Base-by-base conservation (phyloP, 2,797 vertebrate genomes). In the Alcedo atthis region DNA sequence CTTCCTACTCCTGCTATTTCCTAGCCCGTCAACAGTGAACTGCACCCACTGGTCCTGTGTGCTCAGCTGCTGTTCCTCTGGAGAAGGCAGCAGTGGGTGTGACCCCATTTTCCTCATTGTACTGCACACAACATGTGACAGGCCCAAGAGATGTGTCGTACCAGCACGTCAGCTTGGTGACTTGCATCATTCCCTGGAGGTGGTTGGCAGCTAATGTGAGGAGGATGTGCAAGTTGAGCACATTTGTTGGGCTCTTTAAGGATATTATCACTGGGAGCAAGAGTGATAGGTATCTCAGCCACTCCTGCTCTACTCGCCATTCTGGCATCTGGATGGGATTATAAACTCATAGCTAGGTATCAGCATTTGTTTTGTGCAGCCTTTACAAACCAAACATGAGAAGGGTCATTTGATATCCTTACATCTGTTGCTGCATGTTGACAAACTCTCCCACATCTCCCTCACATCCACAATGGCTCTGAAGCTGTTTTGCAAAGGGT, bases 281-380 rank as follows among this genome's bases (percentile, higher is more conserved):
- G 55, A n/a, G 81, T 83, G 86, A 90, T 85, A 55, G 32, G 20
- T 74, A 89, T 89, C 89, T 92, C 24, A 9, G 46, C 46, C 0
- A 1, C 76, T 87, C 85, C 82, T 32, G 76, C 74, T 66, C 73
- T 78, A 83, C 82, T 87, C 81, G 93, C 85, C 3, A 0, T 57
- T 87, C 91, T 81, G 67, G 94, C 86, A 46, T 37, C 37, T 48
- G 67, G 48, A 51, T 78, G 63, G 92, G 80, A 89, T 19, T 43
- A 20, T 37, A n/a, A 81, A 79, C 78, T 81, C 51, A 9, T 49
- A 43, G 13, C 4, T 28, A n/a, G 53, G 35, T 59, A 75, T 80
- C 61, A 79, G 22, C 2, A 0, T 61, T 85, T 54, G 26, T 68
- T 84, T 78, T 1, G 2, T 4, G 0, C 58, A 74, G 48, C 59